A percentile compares a stretch with the other conserved stretches of the same genome.
Conservation (phyloP, 2,888 invertebrate species). For the Melinaea menophilus region DNA sequence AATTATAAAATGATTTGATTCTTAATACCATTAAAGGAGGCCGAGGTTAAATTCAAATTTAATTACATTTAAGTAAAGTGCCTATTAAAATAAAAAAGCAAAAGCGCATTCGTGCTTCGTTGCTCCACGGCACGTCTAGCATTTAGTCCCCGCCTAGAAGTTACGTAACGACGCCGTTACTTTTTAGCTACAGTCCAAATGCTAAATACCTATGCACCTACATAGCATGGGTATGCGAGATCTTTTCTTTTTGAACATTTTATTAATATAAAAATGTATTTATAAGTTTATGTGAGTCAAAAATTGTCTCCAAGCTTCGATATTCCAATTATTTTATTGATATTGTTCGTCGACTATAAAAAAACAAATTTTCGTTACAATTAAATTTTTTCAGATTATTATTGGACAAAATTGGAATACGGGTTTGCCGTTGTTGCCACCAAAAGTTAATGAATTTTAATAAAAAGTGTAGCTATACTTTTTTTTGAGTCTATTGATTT, state of each 20-base stretch:
- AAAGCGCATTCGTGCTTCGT: slow-evolving; percentile 32
- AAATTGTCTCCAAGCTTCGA: not conserved
- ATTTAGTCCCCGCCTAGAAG: slow-evolving; percentile 47
- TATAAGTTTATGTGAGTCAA: not conserved
- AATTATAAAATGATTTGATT: not conserved
- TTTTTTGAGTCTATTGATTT: no score
- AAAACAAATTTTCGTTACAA: not conserved
- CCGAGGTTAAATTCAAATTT: slow-evolving; percentile 3
- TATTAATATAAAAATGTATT: not conserved
- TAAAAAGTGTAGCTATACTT: no score
- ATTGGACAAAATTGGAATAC: no score
- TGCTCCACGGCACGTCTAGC: slow-evolving; percentile 42
- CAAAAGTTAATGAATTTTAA: no score
- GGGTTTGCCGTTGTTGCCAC: no score
- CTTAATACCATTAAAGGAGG: not conserved
- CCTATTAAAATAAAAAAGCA: slow-evolving; percentile 8
- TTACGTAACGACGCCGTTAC: slow-evolving; percentile 55
- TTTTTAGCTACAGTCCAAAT: slow-evolving; percentile 57
- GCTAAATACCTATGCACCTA: slow-evolving; percentile 49
- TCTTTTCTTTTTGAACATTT: not conserved
- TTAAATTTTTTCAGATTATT: no score
- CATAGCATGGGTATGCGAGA: slow-evolving; percentile 5
- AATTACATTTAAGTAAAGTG: slow-evolving; percentile 2
- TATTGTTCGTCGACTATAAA: not conserved
- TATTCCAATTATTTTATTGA: slow-evolving; percentile 4